Evolutionary conservation across 2,888 invertebrate species (phyloP), one percentile per base, ranked within the genome.

Genomic region (Cephus runcator): DNA sequence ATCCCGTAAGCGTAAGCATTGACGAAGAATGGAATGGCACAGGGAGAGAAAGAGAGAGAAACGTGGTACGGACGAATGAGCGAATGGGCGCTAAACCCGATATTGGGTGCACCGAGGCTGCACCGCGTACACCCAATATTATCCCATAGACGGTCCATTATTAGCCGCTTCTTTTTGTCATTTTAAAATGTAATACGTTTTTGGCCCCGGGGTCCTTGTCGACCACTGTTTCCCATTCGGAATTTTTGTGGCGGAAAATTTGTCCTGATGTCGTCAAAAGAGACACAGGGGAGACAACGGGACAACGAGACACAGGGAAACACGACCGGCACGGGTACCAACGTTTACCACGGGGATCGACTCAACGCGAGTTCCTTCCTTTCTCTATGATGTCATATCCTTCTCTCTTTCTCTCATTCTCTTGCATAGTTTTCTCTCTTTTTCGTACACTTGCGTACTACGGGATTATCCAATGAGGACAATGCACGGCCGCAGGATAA

Each of bases 171-270:
- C 86, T 87, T 88, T 89, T 87, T 89, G 88, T 90, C 88, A 88
- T 90, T 88, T 89, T 88, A 88, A 88, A 90, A 89, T 87, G 88
- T 89, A 90, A 90, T 89, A 89, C 88, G 88, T 87, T 88, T 85
- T 83, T 86, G 82, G 82, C 75, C 87, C 85, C 84, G 77, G 82
- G 88, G 85, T 80, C 81, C 74, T 40, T 40, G 75, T 80, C 86
- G 83, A 84, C 84, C 86, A 85, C 83, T 85, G 84, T 87, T 85
- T 85, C 83, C 86, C 83, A 90, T 91, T 91, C 90, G 88, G 85
- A 86, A 80, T 89, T 88, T 88, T 88, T 89, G 88, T 90, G 88
- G 88, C 90, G 91, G 90, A 90, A 91, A 91, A 91, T 90, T 90
- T 89, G 90, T 91, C 88, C 86, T 87, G 84, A 86, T 89, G 88